A percentile compares a stretch with the other conserved stretches of the same genome.
Conservation (phyloP, 2,113 vertebrate species). For the Mellivora capensis region DNA sequence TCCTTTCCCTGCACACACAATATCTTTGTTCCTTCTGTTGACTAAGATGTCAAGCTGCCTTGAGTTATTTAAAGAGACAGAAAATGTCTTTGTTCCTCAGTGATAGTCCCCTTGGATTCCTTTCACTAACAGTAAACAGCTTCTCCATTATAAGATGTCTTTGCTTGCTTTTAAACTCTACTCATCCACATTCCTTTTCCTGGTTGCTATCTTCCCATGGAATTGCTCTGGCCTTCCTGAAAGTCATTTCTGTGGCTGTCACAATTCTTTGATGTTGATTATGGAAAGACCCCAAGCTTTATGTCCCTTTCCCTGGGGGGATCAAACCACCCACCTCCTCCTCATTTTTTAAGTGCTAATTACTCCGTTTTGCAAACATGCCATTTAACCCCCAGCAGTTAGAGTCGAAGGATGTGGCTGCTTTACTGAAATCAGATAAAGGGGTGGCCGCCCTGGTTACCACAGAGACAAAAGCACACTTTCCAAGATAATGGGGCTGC, state of each 20-base stretch:
- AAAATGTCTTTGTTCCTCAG: slow-evolving; percentile 76
- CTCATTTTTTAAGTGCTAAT: slow-evolving; percentile 49
- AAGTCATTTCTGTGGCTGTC: not conserved
- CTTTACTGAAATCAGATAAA: slow-evolving; percentile 60
- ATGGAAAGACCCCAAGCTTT: slow-evolving; percentile 35
- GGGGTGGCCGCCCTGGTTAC: slow-evolving; percentile 65
- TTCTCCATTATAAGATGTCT: slow-evolving; percentile 44
- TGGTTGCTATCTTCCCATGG: not conserved
- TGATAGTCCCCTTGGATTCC: slow-evolving; percentile 72
- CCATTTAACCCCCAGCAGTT: slow-evolving; percentile 61
- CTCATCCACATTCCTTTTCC: not conserved
- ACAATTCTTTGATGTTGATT: slow-evolving; percentile 29
- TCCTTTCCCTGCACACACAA: slow-evolving; percentile 67
- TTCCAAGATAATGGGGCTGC: slow-evolving; percentile 39
- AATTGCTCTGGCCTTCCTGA: not conserved
- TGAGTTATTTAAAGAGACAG: slow-evolving; percentile 75
- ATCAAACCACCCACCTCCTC: not conserved
- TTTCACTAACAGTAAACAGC: slow-evolving; percentile 64
- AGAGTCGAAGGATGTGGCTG: slow-evolving; percentile 63
- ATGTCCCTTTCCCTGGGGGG: not conserved
- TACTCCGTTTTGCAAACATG: slow-evolving; percentile 55
- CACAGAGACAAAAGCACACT: slow-evolving; percentile 64
- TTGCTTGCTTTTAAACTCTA: slow-evolving; percentile 18
- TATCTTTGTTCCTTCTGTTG: slow-evolving; percentile 68
- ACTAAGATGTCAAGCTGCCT: slow-evolving; percentile 76